Conservation (phyloP, 2,113 vertebrate species). For the Podiceps cristatus region DNA sequence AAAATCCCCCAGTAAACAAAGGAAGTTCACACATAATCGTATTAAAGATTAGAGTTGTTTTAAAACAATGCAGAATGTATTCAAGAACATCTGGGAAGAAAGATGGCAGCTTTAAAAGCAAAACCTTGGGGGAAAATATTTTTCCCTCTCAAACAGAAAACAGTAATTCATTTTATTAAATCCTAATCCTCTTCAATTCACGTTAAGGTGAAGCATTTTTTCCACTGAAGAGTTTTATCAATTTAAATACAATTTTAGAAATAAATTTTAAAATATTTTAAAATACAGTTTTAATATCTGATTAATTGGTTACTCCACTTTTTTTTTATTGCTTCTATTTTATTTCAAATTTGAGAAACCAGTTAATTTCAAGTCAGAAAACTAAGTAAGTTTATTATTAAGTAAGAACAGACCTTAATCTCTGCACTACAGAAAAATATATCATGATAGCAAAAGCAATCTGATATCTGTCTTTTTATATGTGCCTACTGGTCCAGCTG, state of each 20-base stretch:
- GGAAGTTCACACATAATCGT: slow-evolving; percentile 45
- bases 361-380: background rate
- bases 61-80: slow-evolving; percentile 47
- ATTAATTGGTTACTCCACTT: background rate
- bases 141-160: background rate
- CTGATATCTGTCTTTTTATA: background rate
- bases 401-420: background rate
- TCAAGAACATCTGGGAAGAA: background rate
- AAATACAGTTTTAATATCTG: background rate
- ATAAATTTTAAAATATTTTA: background rate
- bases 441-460: background rate
- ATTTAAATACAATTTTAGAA: background rate
- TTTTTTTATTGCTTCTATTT: background rate
- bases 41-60: slow-evolving; percentile 63
- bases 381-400: background rate
- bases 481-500: background rate
- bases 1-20: slow-evolving; percentile 64
- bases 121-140: background rate
- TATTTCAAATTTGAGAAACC: background rate
- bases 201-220: background rate
- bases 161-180: slow-evolving; percentile 20
- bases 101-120: background rate
- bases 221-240: background rate
- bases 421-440: background rate
- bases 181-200: slow-evolving; percentile 12